Percentiles rank a stretch among this genome's conserved stretches.
phyloP scores from a whole-genome alignment of 2,113 vertebrate genomes.

The Anarrhichthys ocellatus region DNA sequence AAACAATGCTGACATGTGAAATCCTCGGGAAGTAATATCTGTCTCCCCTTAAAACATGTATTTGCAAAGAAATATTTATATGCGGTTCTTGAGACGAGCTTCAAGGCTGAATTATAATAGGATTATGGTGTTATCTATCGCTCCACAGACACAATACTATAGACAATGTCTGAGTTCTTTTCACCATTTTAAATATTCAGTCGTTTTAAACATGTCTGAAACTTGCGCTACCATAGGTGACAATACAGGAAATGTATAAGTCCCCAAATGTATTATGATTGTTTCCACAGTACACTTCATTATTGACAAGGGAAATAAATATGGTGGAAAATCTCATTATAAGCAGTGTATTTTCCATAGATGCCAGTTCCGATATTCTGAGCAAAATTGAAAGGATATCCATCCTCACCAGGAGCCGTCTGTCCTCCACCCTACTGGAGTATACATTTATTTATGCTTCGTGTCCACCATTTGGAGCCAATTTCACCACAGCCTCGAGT shows the following conservation, averaged over 20 bases:
- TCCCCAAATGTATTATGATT: not conserved
- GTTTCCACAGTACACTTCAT: not conserved
- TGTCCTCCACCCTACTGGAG: slow-evolving; percentile 6
- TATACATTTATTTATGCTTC: slow-evolving; percentile 23
- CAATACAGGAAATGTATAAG: not conserved
- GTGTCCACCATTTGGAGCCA: slow-evolving; percentile 21
- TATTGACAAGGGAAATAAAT: not conserved
- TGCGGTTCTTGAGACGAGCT: slow-evolving; percentile 23
- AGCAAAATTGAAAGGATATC: slow-evolving; percentile 16
- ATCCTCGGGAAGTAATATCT: slow-evolving; percentile 40
- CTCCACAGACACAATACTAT: not conserved
- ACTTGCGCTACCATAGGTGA: not conserved
- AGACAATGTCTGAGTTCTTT: not conserved
- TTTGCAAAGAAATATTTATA: slow-evolving; percentile 14
- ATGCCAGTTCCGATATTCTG: slow-evolving; percentile 9
- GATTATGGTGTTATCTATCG: slow-evolving; percentile 33
- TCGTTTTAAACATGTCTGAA: slow-evolving; percentile 2
- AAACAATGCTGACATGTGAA: slow-evolving; percentile 37
- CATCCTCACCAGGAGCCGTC: slow-evolving; percentile 44
- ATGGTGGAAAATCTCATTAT: slow-evolving; percentile 1
- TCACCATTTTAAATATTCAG: slow-evolving; percentile 18
- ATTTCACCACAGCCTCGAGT: slow-evolving; percentile 24
- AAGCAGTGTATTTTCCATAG: not conserved
- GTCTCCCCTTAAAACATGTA: slow-evolving; percentile 30
- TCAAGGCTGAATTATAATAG: slow-evolving; percentile 38